phyloP scores from a whole-genome alignment of 2,888 invertebrate species.

The Cerceris rybyensis region DNA sequence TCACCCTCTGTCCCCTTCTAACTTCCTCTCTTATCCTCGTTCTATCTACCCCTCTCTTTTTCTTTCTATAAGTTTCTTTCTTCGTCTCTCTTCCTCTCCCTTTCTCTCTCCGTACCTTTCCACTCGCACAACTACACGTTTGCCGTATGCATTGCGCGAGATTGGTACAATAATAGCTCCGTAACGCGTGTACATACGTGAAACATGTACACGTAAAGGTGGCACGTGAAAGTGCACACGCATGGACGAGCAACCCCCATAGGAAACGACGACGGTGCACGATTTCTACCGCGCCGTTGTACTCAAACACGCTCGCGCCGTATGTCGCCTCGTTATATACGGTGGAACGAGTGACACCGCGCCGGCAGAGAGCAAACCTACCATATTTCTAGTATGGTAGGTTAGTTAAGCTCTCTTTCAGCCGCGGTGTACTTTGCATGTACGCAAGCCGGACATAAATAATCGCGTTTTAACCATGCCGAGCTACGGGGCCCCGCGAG shows the following conservation, averaged over 20 bases:
- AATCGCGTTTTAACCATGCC: conserved; percentile 64
- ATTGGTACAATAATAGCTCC: conserved; percentile 46
- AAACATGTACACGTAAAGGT: conserved; percentile 12
- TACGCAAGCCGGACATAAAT: conserved; percentile 67
- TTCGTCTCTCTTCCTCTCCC: conserved; percentile 22
- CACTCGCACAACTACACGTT: conserved; percentile 28
- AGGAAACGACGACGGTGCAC: conserved; percentile 51
- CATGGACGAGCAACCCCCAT: conserved; percentile 58
- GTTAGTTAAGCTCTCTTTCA: conserved; percentile 74
- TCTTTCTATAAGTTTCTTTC: conserved; percentile 47
- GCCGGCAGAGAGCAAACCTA: conserved; percentile 40
- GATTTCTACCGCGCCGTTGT: conserved; percentile 58
- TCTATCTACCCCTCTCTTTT: conserved; percentile 40
- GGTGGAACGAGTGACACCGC: conserved; percentile 66
- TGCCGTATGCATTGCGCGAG: conserved; percentile 41
- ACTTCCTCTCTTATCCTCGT: conserved; percentile 36
- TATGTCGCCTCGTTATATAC: conserved; percentile 70
- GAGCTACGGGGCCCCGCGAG: conserved; percentile 22
- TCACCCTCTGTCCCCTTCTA: conserved; percentile 53
- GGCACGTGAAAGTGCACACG: conserved; percentile 46
- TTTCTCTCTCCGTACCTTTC: conserved; percentile 38
- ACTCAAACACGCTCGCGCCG: conserved; percentile 53
- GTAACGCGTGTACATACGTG: conserved; percentile 15
- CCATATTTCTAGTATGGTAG: conserved; percentile 71
- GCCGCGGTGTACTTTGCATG: conserved; percentile 44